Conservation (phyloP, 1,140 invertebrate species). For the Alviniconcha marisindica region DNA sequence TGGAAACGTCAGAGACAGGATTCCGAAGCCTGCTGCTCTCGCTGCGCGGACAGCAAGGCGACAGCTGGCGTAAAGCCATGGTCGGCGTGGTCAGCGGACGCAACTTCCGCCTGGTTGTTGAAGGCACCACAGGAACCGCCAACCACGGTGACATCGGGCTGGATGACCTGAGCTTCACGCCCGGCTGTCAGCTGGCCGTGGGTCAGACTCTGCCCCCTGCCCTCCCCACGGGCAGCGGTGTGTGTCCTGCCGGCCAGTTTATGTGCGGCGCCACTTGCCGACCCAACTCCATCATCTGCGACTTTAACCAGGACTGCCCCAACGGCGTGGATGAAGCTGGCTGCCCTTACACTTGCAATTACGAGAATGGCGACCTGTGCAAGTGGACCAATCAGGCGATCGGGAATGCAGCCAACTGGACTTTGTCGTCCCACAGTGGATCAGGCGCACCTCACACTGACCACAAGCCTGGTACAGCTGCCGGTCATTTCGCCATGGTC, state of each 20-base stretch:
- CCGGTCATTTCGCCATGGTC: constrained; percentile 59
- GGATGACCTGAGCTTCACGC: constrained; percentile 81
- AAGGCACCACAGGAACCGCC: constrained; percentile 82
- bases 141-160: constrained; percentile 85
- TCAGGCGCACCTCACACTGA: constrained; percentile 58
- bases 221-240: constrained; percentile 52
- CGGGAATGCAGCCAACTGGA: constrained; percentile 58
- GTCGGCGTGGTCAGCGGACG: constrained; percentile 48
- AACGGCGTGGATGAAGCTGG: constrained; percentile 61
- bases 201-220: constrained; percentile 53
- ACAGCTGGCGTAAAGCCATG: constrained; percentile 63
- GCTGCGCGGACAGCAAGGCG: constrained; percentile 53
- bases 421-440: constrained; percentile 48
- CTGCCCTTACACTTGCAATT: constrained; percentile 60
- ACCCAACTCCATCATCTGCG: constrained; percentile 76
- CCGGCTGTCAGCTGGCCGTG: constrained; percentile 58
- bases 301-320: constrained; percentile 82
- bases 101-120: constrained; percentile 48
- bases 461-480: constrained; percentile 55
- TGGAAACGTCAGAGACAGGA: constrained; percentile 54
- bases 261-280: constrained; percentile 64
- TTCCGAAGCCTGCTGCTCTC: constrained; percentile 53
- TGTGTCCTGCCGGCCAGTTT: constrained; percentile 61
- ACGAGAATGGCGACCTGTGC: constrained; percentile 62
- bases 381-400: constrained; percentile 58